Evolutionary conservation across 2,888 invertebrate species (phyloP).

Genomic region (Hymenopus coronatus): DNA sequence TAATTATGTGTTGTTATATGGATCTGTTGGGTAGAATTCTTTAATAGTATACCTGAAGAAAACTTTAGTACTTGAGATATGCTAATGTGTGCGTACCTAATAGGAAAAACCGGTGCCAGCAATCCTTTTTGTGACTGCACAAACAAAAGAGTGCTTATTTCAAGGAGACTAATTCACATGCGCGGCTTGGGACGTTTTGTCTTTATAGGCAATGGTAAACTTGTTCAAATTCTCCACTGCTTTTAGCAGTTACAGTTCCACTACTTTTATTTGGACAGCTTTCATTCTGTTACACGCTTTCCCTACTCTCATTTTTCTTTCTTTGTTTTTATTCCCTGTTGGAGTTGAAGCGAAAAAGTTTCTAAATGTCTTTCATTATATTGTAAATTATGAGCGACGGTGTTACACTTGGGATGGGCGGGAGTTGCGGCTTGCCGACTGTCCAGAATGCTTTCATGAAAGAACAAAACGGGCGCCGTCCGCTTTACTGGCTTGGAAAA

Average conservation of each 20-base stretch:
- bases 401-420: neutral
- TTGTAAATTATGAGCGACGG: slow-evolving; percentile 20
- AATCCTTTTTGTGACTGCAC: no score
- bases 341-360: neutral
- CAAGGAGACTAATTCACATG: no score
- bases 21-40: no score
- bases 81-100: no score
- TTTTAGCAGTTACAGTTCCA: neutral
- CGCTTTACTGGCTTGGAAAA: neutral
- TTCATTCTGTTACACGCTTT: neutral
- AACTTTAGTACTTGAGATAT: no score
- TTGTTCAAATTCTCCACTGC: neutral
- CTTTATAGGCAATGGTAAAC: no score
- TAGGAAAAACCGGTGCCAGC: no score
- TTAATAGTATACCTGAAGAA: no score
- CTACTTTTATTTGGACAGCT: neutral
- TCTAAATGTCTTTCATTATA: slow-evolving; percentile 21
- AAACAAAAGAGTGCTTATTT: no score
- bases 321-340: neutral
- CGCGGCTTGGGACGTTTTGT: no score
- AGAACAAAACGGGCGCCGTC: neutral
- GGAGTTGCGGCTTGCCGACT: neutral
- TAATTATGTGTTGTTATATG: no score
- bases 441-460: neutral
- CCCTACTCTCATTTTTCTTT: neutral